These are phyloP conservation scores for Matsumyia berberina DNA, from an alignment of 2,888 invertebrate species.

Conservation along the genomic window DNA sequence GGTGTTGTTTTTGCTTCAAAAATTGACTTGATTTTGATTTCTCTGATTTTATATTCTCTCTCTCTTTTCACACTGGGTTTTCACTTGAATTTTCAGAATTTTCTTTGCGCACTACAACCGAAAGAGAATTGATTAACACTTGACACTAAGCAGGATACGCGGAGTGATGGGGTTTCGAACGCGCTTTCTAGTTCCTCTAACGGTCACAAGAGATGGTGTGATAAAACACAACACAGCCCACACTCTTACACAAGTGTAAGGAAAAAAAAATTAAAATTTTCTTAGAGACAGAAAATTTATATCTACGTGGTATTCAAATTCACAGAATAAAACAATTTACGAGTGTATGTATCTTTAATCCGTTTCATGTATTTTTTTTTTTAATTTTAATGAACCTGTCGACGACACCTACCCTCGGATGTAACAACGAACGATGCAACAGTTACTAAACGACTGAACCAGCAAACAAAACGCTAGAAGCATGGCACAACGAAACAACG, in stretches of 20 bases:
- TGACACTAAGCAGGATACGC: constrained; percentile 9
- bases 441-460: constrained; percentile 84
- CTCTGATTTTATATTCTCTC: constrained; percentile 1
- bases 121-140: constrained; percentile 6
- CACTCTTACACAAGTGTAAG: background rate
- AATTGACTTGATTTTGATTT: constrained; percentile 16
- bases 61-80: constrained; percentile 1
- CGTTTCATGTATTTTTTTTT: background rate
- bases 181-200: constrained; percentile 43
- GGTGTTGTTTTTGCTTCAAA: constrained; percentile 18
- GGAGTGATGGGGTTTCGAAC: constrained; percentile 1
- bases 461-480: constrained; percentile 72
- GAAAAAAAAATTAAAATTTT: background rate
- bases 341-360: constrained; percentile 17
- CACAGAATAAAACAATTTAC: background rate
- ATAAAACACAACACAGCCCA: background rate
- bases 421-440: constrained; percentile 83
- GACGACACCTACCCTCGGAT: constrained; percentile 52
- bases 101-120: constrained; percentile 6
- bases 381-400: constrained; percentile 54
- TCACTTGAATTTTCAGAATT: constrained; percentile 9
- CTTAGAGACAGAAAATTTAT: background rate
- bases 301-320: constrained; percentile 12
- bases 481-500: constrained; percentile 66
- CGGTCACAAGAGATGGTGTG: constrained; percentile 37